Percentiles rank a stretch among this genome's conserved stretches.
phyloP scores from a whole-genome alignment of 2,797 vertebrate species.

The Silurus aristotelis region DNA sequence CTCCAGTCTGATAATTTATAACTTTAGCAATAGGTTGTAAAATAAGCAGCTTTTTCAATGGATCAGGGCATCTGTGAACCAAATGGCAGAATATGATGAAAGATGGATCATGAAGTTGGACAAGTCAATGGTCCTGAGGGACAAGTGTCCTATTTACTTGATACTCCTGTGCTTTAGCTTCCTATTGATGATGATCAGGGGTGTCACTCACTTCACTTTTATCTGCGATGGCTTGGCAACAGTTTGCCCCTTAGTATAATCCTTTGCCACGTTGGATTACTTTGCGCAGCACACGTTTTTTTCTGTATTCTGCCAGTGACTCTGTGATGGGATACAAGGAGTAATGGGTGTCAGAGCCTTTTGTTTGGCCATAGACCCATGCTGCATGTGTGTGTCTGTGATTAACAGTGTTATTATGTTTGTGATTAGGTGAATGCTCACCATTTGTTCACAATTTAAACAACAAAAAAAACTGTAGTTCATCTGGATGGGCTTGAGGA shows the following conservation, averaged over 20 bases:
- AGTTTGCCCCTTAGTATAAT: slow-evolving; percentile 39
- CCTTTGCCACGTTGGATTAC: slow-evolving; percentile 39
- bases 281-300: slow-evolving; percentile 36
- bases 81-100: slow-evolving; percentile 56
- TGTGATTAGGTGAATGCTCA: slow-evolving; percentile 22
- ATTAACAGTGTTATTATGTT: slow-evolving; percentile 39
- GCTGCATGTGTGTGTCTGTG: slow-evolving; percentile 34
- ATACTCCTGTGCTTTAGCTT: slow-evolving; percentile 33
- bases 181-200: slow-evolving; percentile 48
- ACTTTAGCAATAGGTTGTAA: slow-evolving; percentile 33
- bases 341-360: slow-evolving; percentile 26
- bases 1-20: slow-evolving; percentile 25
- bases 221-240: slow-evolving; percentile 48
- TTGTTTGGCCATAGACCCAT: slow-evolving; percentile 31
- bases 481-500: slow-evolving; percentile 1
- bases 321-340: slow-evolving; percentile 42
- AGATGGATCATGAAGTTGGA: slow-evolving; percentile 42
- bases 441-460: slow-evolving; percentile 47
- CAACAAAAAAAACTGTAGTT: slow-evolving; percentile 31
- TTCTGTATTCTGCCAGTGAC: slow-evolving; percentile 47
- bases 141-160: slow-evolving; percentile 33
- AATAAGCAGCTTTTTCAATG: slow-evolving; percentile 40
- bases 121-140: slow-evolving; percentile 11
- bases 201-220: slow-evolving; percentile 53
- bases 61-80: slow-evolving; percentile 55